Evolutionary conservation across 1,140 invertebrate species (phyloP).

Genomic region (Thaumatotibia leucotreta): DNA sequence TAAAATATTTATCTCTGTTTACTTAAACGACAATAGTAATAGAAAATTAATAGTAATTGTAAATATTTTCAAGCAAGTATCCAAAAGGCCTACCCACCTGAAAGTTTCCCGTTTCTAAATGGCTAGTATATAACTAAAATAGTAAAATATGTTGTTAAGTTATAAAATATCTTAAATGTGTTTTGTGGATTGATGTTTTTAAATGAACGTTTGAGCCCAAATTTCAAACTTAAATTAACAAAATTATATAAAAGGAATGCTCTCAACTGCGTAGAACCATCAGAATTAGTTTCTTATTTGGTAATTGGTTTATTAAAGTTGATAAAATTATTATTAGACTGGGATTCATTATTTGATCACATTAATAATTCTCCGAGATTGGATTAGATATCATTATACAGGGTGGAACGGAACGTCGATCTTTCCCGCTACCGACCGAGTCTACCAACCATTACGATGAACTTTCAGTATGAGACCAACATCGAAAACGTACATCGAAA

Average conservation of each 20-base stretch:
- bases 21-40: no score
- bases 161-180: constrained; percentile 22
- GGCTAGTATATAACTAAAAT: neutral
- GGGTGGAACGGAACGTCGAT: no score
- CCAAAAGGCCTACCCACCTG: constrained; percentile 37
- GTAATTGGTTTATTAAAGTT: no score
- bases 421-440: no score
- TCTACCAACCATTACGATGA: no score
- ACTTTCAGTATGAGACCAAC: no score
- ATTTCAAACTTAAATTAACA: constrained; percentile 40
- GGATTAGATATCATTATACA: no score
- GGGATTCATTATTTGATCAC: no score
- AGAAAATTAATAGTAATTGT: no score
- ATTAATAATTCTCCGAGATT: no score
- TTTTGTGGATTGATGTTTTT: constrained; percentile 24
- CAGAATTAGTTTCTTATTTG: neutral
- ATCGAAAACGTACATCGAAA: no score
- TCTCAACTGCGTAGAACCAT: neutral
- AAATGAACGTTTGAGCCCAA: constrained; percentile 48
- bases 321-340: neutral
- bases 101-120: neutral
- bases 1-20: no score
- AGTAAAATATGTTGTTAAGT: neutral
- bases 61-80: constrained; percentile 26
- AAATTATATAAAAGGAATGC: neutral